Base-by-base conservation (phyloP, 2,797 vertebrate genomes). In the Siniperca scherzeri region DNA sequence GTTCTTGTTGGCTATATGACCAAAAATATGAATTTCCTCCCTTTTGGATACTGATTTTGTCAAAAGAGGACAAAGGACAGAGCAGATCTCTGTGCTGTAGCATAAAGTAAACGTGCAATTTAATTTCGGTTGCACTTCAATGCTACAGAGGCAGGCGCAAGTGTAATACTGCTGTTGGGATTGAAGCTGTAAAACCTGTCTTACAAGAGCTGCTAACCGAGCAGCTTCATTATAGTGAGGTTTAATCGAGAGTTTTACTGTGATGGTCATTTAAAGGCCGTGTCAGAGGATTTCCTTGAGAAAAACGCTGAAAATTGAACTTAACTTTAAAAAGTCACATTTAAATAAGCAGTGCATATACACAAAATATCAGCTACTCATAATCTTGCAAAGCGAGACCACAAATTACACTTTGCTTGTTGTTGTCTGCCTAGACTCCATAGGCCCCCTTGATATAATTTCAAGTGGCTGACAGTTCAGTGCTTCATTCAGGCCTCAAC, bases 271-370 rank as follows among this genome's bases (percentile, higher is more conserved):
- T 64, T 56, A 64, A 59, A 69, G n/a, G 42, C n/a, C 2, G 1
- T 44, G 44, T 77, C 30, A 17, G 27, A 65, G 5, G 16, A 78
- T 52, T 57, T 75, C 9, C 36, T 59, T 0, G 10, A 60, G 25
- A 25, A 48, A 59, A 74, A 59, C 0, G 12, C 40, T 80, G 57
- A 64, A 74, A 81, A 62, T 6, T 61, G 22, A 70, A n/a, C 44
- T 74, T 19, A 72, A 69, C 40, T 78, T 38, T n/a, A 8, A 53
- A 70, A 73, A 50, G 38, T 69, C 25, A 77, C 33, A 67, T 59
- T 81, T 22, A 33, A 46, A 66, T 53, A 72, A 62, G 56, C 52
- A 68, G 65, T 22, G 65, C 52, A 75, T 33, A 10, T 8, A 46
- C 55, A 70, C 19, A 59, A 36, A 21, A 53, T 40, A 59, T 64